phyloP scores from a whole-genome alignment of 2,888 invertebrate species.

The Leptogaster cylindrica region DNA sequence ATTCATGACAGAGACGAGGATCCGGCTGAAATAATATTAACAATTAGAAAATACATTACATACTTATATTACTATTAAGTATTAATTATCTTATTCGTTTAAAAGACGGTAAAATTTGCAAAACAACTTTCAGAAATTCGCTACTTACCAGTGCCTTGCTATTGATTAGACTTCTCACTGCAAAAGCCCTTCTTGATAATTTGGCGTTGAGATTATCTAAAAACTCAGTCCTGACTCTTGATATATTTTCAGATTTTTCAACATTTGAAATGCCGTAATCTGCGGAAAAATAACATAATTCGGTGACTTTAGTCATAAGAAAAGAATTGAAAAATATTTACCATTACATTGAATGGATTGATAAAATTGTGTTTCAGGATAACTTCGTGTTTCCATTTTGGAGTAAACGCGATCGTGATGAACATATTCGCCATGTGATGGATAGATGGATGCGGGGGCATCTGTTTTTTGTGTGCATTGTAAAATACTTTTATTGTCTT shows the following conservation, averaged over 20 bases:
- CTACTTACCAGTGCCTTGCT: conserved; percentile 72
- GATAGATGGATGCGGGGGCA: conserved; percentile 52
- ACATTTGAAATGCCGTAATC: conserved; percentile 57
- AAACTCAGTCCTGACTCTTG: conserved; percentile 68
- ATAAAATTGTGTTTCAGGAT: conserved; percentile 51
- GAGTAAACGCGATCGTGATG: conserved; percentile 51
- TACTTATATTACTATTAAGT: not conserved
- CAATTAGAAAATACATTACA: not conserved
- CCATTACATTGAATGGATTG: conserved; percentile 60
- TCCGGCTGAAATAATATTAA: conserved; percentile 67
- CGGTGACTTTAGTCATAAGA: not conserved
- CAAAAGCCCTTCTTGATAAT: conserved; percentile 69
- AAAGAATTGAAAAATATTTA: conserved; percentile 53
- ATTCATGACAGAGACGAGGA: conserved; percentile 80
- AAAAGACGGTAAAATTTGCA: not conserved
- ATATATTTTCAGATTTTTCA: conserved; percentile 60
- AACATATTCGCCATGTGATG: conserved; percentile 52
- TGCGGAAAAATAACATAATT: too few species aligned
- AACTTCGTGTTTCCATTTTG: conserved; percentile 50
- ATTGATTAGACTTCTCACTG: conserved; percentile 76
- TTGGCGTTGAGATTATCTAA: conserved; percentile 83
- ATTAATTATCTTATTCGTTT: not conserved
- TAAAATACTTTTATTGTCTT: conserved; percentile 50
- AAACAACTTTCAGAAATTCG: not conserved
- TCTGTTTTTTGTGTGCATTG: conserved; percentile 48